These are phyloP conservation scores for Cheilosia grossa DNA, from an alignment of 2,888 invertebrate species.

Conservation along the genomic window DNA sequence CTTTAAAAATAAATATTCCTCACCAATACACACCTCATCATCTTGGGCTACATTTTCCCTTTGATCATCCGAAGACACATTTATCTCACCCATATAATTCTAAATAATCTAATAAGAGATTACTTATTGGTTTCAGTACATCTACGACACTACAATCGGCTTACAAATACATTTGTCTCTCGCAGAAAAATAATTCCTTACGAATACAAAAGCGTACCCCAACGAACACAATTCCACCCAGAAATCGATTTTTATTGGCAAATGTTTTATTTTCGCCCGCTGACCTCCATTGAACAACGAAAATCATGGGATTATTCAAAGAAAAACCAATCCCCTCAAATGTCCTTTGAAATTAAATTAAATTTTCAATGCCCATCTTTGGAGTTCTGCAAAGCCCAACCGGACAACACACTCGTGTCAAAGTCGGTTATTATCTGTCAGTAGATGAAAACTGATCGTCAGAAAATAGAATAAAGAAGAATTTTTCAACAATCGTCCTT, in stretches of 20 bases:
- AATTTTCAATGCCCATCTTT: conserved; percentile 45
- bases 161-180: background rate
- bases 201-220: conserved; percentile 2
- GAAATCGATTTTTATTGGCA: conserved; percentile 42
- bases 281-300: conserved; percentile 5
- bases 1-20: too few relatives aligned
- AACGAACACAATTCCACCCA: background rate
- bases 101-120: too few relatives aligned
- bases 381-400: conserved; percentile 4
- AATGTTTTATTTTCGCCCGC: background rate
- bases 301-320: conserved; percentile 61
- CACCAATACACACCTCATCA: too few relatives aligned
- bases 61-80: too few relatives aligned
- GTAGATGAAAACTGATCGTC: conserved; percentile 44
- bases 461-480: conserved; percentile 35
- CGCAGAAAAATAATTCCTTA: background rate
- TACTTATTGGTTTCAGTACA: too few relatives aligned
- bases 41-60: too few relatives aligned
- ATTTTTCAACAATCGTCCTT: conserved; percentile 56
- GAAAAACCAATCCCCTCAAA: conserved; percentile 20
- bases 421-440: conserved; percentile 61
- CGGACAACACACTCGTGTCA: conserved; percentile 37
- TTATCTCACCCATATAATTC: too few relatives aligned
- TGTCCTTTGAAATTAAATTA: conserved; percentile 66
- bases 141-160: too few relatives aligned